Conservation (phyloP, 1,140 invertebrate species). For the Belonocnema kinseyi region DNA sequence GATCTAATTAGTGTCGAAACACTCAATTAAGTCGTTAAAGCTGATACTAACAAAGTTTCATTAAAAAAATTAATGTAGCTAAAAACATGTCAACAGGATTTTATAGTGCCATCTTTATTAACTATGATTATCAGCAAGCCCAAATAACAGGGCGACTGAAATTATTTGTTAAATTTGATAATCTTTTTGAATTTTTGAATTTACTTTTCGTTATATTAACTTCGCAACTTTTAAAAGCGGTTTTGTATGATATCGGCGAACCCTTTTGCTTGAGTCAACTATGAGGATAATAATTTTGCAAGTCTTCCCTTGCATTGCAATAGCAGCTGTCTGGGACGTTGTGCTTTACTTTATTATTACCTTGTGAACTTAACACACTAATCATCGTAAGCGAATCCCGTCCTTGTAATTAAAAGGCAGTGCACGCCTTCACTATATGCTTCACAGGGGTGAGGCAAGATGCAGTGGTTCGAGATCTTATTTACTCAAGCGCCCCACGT, state of each 20-base stretch:
- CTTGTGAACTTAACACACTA: conserved; percentile 30
- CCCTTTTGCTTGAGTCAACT: background rate
- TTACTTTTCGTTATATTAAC: background rate
- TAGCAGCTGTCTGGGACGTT: conserved; percentile 17
- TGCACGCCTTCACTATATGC: conserved; percentile 22
- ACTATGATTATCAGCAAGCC: no score
- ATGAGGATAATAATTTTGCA: conserved; percentile 24
- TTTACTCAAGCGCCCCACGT: conserved; percentile 27
- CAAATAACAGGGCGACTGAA: no score
- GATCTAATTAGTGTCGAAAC: no score
- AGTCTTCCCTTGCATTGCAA: conserved; percentile 7
- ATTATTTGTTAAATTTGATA: no score
- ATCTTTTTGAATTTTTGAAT: no score
- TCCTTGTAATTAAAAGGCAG: conserved; percentile 27
- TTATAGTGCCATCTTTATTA: no score
- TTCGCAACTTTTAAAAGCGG: background rate
- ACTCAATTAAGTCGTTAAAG: no score
- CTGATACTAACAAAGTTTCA: no score
- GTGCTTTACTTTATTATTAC: conserved; percentile 25
- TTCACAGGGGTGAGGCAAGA: background rate
- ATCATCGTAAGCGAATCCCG: conserved; percentile 31
- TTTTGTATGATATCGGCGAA: conserved; percentile 1
- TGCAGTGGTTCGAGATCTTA: conserved; percentile 24
- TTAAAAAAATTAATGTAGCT: no score
- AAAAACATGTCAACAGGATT: no score